Evolutionary conservation across 2,113 vertebrate genomes (phyloP), one percentile per base, ranked within the genome.

Genomic region (Labeo rohita): DNA sequence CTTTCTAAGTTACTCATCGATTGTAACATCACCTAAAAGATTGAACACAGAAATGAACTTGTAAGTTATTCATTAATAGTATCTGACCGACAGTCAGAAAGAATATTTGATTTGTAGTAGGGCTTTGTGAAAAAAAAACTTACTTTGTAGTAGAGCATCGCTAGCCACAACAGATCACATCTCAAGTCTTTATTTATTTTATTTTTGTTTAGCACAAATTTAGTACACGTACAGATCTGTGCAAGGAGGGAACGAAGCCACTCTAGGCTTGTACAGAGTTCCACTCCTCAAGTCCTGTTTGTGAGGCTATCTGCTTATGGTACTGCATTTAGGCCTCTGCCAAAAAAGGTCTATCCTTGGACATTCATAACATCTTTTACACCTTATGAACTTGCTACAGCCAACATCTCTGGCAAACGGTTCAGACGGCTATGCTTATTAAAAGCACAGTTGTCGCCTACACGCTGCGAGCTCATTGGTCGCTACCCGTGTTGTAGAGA

Each of bases 11-110:
- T 65, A n/a, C 36, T 61, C 65, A 77, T 54, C 12, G 12, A 34
- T 45, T 52, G 52, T 83, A 72, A 39, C 87, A 85, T 43, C 73
- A 70, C 72, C 80, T 85, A 72, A 61, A 70, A 82, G 59, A 66
- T 86, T 79, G 36, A 83, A 74, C 63, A 36, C 65, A 52, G 75
- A 36, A 12, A 65, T 79, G 15, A 56, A 21, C 13, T 54, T 21
- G 4, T 23, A 10, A 47, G 47, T 88, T 74, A 65, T 85, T 84
- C 23, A 80, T 86, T 75, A 68, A 34, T 28, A 45, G 74, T 21
- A 39, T 70, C 12, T 54, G 28, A 80, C 66, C 6, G n/a, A 8
- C 1, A 36, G 61, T 61, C 87, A 77, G 61, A 66, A 13, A 18
- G 28, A 84, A 84, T 36, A 74, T 28, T 28, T 72, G 36, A 39